These are phyloP conservation scores for Enteromius unitaeniatus DNA, from an alignment of 2,797 vertebrate genomes.

Conservation along the genomic window DNA sequence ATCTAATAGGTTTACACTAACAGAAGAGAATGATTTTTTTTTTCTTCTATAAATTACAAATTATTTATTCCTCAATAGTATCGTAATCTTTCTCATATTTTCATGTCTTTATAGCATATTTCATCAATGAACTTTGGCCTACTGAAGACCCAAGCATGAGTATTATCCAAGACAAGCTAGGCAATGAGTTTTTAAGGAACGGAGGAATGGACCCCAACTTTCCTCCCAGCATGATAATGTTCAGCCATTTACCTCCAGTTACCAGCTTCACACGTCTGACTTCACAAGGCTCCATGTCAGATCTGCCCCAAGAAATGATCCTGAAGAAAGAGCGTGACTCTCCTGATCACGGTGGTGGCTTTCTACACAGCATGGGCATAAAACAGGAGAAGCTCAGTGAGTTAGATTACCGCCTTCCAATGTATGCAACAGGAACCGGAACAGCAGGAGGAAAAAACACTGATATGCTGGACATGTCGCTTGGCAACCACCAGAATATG, in stretches of 20 bases:
- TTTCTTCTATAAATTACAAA: not conserved
- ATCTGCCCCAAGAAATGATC: slow-evolving; percentile 92
- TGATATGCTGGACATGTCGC: slow-evolving; percentile 82
- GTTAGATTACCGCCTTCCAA: slow-evolving; percentile 86
- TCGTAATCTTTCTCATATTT: slow-evolving; percentile 18
- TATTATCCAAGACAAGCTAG: slow-evolving; percentile 90
- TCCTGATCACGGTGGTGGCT: slow-evolving; percentile 78
- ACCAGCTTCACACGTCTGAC: slow-evolving; percentile 94
- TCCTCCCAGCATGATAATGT: slow-evolving; percentile 94
- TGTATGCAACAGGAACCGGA: slow-evolving; percentile 70
- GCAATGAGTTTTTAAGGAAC: slow-evolving; percentile 91
- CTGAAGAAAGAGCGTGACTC: slow-evolving; percentile 96
- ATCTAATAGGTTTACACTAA: not conserved
- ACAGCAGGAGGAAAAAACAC: slow-evolving; percentile 74
- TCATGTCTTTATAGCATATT: slow-evolving; percentile 71
- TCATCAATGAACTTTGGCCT: slow-evolving; percentile 54
- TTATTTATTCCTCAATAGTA: not conserved
- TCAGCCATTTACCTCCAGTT: slow-evolving; percentile 97
- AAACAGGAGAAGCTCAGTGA: slow-evolving; percentile 94
- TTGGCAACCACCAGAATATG: slow-evolving; percentile 82
- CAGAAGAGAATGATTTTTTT: not conserved
- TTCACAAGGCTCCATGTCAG: slow-evolving; percentile 84
- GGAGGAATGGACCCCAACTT: slow-evolving; percentile 94
- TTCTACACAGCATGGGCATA: slow-evolving; percentile 89
- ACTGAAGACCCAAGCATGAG: slow-evolving; percentile 78